Evolutionary conservation across 2,888 invertebrate species (phyloP).

Genomic region (Muscina levida): DNA sequence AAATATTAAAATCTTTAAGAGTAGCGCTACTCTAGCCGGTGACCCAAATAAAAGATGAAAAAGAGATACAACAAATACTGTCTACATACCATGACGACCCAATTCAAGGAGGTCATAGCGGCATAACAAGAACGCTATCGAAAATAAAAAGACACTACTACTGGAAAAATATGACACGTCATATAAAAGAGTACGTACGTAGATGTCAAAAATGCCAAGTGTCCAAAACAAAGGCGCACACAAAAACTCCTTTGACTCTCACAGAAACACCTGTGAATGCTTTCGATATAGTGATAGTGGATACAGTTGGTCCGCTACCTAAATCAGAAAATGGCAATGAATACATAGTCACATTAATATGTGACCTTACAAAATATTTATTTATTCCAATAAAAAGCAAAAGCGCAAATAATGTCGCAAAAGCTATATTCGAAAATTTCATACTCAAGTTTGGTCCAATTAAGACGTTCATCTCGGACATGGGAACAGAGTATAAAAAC

Average conservation of each 20-base stretch:
- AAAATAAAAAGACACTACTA: too few relatives aligned
- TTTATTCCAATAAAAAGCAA: conserved; percentile 53
- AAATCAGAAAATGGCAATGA: neutral
- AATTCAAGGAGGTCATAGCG: too few relatives aligned
- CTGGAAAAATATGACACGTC: too few relatives aligned
- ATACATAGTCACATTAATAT: conserved; percentile 51
- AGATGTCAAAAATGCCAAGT: neutral
- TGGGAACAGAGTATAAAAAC: neutral
- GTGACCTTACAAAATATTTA: conserved; percentile 56
- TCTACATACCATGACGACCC: too few relatives aligned
- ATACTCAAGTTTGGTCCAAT: neutral
- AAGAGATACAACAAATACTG: too few relatives aligned
- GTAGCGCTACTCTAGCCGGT: too few relatives aligned
- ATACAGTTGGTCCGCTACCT: neutral
- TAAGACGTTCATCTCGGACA: neutral
- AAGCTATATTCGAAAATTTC: conserved; percentile 56
- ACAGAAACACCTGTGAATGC: too few relatives aligned
- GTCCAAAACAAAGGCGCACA: neutral
- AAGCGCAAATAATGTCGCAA: conserved; percentile 58
- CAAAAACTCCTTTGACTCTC: neutral
- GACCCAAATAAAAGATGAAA: too few relatives aligned
- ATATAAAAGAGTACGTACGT: too few relatives aligned
- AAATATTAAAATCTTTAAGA: too few relatives aligned
- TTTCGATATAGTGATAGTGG: too few relatives aligned
- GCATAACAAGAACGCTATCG: too few relatives aligned